Base-by-base conservation (phyloP, 2,797 vertebrate species). In the Limosa lapponica region DNA sequence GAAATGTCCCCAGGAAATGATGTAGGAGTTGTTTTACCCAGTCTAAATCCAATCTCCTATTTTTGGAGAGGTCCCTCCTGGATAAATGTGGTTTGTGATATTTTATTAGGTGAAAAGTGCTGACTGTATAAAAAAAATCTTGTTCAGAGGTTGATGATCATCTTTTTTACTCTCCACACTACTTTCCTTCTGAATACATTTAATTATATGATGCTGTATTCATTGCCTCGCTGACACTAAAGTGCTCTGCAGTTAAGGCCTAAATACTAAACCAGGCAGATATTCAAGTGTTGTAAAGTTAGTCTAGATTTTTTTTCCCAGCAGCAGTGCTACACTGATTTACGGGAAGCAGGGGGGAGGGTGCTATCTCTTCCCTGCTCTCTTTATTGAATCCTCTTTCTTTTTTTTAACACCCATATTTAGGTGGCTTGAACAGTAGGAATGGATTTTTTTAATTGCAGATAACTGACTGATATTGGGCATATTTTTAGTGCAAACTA, bases 161-260 rank as follows among this genome's bases (percentile, higher is more conserved):
- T 94, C 83, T 90, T 87, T 90, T 93, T 82, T 82, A 77, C 83
- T 95, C 82, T 91, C 74, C 90, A 86, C 79, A 30, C 82, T 49
- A 20, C 95, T 93, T 93, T 95, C 61, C 84, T 87, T 49, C 57
- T 83, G 95, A 96, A 97, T 85, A 92, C 89, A 91, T 95, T 96
- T 97, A 92, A 94, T 97, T 96, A 91, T 93, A 54, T 58, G 95
- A 87, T 85, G 95, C 89, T 91, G 90, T 94, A 91, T 91, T 96
- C 95, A 89, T 93, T 96, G 95, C 95, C 91, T 97, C 1, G 1
- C 92, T 96, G 96, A 92, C 92, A 86, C 95, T 78, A 43, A 96
- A 94, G 96, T 81, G 89, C 89, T 92, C 82, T 89, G 91, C 92
- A 91, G 94, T 93, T 95, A 94, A 94, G 57, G 57, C 75, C 95